Conservation (phyloP, 2,797 vertebrate species). For the Cyclura pinguis region DNA sequence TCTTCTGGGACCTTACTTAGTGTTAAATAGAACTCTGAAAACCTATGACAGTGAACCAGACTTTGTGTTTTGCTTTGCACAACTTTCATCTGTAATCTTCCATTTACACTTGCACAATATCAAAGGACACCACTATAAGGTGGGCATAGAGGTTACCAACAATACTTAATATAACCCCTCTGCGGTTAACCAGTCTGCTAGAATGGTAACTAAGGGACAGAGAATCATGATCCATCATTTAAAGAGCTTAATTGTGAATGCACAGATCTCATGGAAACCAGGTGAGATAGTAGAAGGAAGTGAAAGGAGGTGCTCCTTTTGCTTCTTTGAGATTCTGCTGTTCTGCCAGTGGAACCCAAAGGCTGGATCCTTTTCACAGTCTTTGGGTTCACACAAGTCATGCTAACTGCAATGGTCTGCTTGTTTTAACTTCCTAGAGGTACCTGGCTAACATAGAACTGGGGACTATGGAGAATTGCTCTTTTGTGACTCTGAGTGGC, state of each 20-base stretch:
- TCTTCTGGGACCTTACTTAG: conserved; percentile 36
- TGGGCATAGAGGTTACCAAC: conserved; percentile 36
- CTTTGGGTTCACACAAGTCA: no score
- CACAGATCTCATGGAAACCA: neutral
- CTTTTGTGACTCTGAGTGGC: neutral
- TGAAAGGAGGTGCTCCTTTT: neutral
- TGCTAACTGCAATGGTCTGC: no score
- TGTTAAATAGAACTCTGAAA: conserved; percentile 42
- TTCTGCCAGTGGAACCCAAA: no score
- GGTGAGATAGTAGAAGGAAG: no score
- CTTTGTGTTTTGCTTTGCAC: neutral
- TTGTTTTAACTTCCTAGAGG: neutral
- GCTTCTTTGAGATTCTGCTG: no score
- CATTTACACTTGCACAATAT: conserved; percentile 43
- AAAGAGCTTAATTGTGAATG: neutral
- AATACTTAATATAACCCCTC: conserved; percentile 19
- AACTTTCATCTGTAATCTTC: conserved; percentile 46
- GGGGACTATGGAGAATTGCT: neutral
- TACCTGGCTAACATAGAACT: neutral
- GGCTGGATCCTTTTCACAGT: no score
- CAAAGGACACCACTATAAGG: conserved; percentile 46
- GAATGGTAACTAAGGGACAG: neutral
- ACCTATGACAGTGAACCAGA: conserved; percentile 26
- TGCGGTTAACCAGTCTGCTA: conserved; percentile 26
- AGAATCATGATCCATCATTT: neutral